A percentile compares a stretch with the other conserved stretches of the same genome.
Conservation (phyloP, 2,888 invertebrate species). For the Rhorus exstirpatorius region DNA sequence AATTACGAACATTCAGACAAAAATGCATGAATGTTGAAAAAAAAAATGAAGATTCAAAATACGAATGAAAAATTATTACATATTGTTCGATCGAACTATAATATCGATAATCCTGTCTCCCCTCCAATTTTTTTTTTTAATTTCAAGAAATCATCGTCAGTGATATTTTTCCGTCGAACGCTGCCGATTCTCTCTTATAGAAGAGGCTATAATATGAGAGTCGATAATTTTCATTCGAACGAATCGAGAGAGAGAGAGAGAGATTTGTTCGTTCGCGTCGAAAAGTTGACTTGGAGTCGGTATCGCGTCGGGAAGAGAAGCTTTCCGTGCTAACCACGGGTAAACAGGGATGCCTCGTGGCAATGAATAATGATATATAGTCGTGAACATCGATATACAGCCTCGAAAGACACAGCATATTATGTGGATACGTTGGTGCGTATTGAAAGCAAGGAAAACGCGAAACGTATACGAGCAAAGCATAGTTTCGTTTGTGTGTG, state of each 20-base stretch:
- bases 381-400: slow-evolving; percentile 63
- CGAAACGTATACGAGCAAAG: slow-evolving; percentile 71
- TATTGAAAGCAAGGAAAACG: slow-evolving; percentile 58
- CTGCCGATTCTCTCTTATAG: background rate
- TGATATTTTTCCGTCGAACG: background rate
- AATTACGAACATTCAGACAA: too few species aligned
- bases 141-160: background rate
- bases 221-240: slow-evolving; percentile 20
- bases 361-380: slow-evolving; percentile 70
- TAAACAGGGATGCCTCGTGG: slow-evolving; percentile 61
- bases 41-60: background rate
- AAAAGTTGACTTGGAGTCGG: slow-evolving; percentile 25
- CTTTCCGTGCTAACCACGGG: slow-evolving; percentile 43
- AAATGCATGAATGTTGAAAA: background rate
- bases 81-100: too few species aligned
- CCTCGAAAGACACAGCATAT: slow-evolving; percentile 56
- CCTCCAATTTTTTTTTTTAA: too few species aligned
- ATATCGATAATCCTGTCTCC: too few species aligned
- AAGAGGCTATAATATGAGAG: background rate
- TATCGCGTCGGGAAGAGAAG: slow-evolving; percentile 49
- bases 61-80: too few species aligned
- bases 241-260: background rate
- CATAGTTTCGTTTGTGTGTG: too few species aligned
- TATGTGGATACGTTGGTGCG: background rate
- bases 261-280: slow-evolving; percentile 23